Conservation (phyloP, 2,888 invertebrate species). For the Agrochola litura region DNA sequence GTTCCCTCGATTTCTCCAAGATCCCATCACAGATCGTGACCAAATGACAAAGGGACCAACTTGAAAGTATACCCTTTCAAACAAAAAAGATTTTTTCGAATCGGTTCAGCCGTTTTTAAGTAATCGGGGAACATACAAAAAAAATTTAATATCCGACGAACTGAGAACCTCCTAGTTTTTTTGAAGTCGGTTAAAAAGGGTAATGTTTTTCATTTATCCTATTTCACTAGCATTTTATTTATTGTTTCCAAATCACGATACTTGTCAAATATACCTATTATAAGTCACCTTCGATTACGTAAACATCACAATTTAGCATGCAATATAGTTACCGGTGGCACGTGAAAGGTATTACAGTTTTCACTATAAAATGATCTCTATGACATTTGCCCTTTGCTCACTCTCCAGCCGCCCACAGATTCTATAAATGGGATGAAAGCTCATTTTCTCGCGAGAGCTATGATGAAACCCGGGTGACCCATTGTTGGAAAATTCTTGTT, state of each 20-base stretch:
- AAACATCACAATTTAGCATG: conserved; percentile 32
- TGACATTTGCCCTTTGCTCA: conserved; percentile 56
- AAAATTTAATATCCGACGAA: no score
- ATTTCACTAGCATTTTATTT: neutral
- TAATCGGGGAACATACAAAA: no score
- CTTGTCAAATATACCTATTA: neutral
- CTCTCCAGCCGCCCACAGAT: conserved; percentile 42
- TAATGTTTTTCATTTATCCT: neutral
- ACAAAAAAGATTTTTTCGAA: no score
- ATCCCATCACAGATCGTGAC: no score
- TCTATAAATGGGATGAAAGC: conserved; percentile 47
- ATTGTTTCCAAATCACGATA: neutral
- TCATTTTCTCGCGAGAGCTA: conserved; percentile 22
- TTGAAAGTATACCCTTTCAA: no score
- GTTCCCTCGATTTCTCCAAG: no score
- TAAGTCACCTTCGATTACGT: conserved; percentile 13
- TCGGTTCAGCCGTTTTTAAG: no score
- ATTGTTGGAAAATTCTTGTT: neutral
- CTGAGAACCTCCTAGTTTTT: no score
- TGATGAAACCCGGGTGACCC: conserved; percentile 5
- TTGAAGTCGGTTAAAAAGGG: neutral
- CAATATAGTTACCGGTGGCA: conserved; percentile 32
- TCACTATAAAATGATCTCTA: conserved; percentile 24
- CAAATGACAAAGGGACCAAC: no score
- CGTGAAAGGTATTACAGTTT: conserved; percentile 35